These are phyloP conservation scores for Myotis vivesi DNA, from an alignment of 2,797 vertebrate species.

Conservation along the genomic window DNA sequence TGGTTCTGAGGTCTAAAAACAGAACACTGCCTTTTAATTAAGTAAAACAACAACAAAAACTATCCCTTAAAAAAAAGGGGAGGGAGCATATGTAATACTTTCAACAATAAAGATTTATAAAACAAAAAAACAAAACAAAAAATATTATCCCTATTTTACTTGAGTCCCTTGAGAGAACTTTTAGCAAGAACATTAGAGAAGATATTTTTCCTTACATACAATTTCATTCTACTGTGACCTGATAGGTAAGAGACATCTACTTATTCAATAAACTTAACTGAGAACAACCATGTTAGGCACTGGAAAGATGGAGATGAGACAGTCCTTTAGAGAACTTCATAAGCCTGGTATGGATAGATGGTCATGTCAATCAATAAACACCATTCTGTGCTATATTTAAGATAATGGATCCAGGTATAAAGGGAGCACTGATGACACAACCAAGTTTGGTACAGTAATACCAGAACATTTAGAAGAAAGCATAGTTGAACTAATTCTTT, in stretches of 20 bases:
- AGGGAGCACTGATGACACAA: neutral
- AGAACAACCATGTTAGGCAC: neutral
- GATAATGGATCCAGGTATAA: neutral
- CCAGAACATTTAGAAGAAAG: neutral
- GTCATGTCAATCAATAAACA: neutral
- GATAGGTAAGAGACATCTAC: neutral
- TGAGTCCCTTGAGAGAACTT: neutral
- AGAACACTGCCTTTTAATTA: neutral
- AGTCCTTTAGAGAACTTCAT: neutral
- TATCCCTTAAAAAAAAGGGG: no score
- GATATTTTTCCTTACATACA: neutral
- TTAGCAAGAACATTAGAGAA: neutral
- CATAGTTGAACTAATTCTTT: neutral
- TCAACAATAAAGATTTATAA: no score
- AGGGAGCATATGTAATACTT: no score
- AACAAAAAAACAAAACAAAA: neutral
- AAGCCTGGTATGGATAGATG: neutral
- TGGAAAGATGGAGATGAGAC: neutral
- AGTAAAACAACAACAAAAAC: neutral
- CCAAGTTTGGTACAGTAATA: neutral
- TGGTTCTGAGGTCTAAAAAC: neutral
- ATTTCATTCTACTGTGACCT: conserved; percentile 27
- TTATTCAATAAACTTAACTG: conserved; percentile 9
- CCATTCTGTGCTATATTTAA: neutral
- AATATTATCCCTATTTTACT: neutral